Evolutionary conservation across 2,113 vertebrate species (phyloP).

Genomic region (Erythrocercus mccallii): DNA sequence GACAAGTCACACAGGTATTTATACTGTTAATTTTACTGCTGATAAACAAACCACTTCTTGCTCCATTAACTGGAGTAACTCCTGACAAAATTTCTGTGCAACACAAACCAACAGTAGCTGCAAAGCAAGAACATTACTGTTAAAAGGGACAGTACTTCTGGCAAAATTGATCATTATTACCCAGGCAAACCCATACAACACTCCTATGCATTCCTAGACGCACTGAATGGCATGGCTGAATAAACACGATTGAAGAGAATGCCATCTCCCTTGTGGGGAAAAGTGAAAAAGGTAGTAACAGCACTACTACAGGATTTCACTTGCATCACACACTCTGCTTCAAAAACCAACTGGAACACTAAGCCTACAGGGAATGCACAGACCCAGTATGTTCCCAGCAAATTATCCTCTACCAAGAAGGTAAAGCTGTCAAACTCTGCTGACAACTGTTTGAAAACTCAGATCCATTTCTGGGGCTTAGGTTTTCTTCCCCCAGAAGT

Average conservation of each 20-base stretch:
- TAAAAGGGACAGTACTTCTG: background rate
- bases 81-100: background rate
- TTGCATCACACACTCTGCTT: rapidly evolving
- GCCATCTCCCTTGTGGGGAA: too few relatives aligned
- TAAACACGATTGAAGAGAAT: background rate
- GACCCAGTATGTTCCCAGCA: background rate
- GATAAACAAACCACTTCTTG: background rate
- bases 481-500: background rate
- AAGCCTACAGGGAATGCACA: background rate
- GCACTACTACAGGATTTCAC: rapidly evolving
- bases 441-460: background rate
- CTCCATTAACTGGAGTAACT: background rate
- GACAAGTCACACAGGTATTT: background rate
- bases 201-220: background rate
- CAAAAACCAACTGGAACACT: rapidly evolving
- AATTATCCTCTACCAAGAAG: background rate
- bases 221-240: background rate
- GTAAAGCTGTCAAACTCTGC: background rate
- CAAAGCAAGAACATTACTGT: background rate
- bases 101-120: background rate
- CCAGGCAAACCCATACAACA: rapidly evolving
- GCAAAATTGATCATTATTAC: rapidly evolving
- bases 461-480: rapidly evolving
- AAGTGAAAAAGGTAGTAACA: background rate
- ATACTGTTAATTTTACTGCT: background rate